Conservation (phyloP, 2,888 invertebrate species). For the Parasteatoda lunata region DNA sequence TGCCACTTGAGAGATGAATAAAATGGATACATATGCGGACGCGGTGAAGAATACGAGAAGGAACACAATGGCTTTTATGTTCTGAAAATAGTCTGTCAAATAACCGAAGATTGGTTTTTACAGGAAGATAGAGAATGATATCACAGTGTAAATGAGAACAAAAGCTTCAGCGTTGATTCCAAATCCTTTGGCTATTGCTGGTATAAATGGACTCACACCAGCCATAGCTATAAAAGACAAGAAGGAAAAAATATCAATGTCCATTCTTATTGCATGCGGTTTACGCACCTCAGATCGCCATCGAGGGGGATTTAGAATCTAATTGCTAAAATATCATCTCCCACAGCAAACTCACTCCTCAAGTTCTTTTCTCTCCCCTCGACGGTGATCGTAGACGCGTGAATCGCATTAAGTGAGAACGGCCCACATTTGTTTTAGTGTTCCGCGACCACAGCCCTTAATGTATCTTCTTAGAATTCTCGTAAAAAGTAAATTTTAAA, state of each 20-base stretch:
- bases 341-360: background rate
- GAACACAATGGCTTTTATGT: constrained; percentile 45
- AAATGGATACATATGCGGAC: background rate
- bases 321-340: background rate
- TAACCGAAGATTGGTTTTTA: constrained; percentile 68
- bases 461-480: too few relatives aligned
- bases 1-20: constrained; percentile 26
- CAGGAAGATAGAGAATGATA: constrained; percentile 69
- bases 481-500: too few relatives aligned
- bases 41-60: constrained; percentile 11
- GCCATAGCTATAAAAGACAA: constrained; percentile 52
- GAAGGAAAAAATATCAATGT: background rate
- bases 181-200: constrained; percentile 57
- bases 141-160: constrained; percentile 66
- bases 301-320: background rate
- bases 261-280: too few relatives aligned
- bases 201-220: constrained; percentile 66
- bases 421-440: too few relatives aligned
- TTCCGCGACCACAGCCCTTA: too few relatives aligned
- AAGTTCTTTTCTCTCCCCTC: too few relatives aligned
- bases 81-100: constrained; percentile 64
- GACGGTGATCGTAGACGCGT: too few relatives aligned
- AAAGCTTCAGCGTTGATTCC: constrained; percentile 66
- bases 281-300: background rate
- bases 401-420: too few relatives aligned